Evolutionary conservation across 2,797 vertebrate species (phyloP), one percentile per base, ranked within the genome.

Genomic region (Myiotriccus ornatus): DNA sequence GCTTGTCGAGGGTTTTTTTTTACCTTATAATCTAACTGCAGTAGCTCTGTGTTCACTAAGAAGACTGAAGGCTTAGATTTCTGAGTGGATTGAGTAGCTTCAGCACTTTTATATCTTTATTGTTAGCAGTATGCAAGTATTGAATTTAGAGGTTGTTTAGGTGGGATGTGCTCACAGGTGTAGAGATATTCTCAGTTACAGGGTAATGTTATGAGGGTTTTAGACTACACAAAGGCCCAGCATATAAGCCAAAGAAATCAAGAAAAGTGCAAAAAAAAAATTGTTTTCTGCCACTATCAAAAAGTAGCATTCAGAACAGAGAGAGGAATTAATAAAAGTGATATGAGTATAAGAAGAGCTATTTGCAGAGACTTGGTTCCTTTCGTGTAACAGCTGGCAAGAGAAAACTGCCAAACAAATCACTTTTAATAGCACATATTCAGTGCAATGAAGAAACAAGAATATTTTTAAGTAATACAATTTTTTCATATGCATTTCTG

Each of bases 401-500:
- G 80, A 71, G 52, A 92, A 85, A 89, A 41, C 55, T 74, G 52
- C 44, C 64, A 81, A 90, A 87, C 41, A 78, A 83, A 85, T 89
- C 10, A 49, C 79, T 88, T 93, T 62, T 87, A 68, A 39, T 68
- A 63, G 82, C 35, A 90, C 24, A 70, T 79, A 71, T 18, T 89
- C 44, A 69, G 46, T 59, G 69, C 20, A 85, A 39, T 35, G 41
- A 81, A 85, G 62, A 89, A 93, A 68, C 65, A 76, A 86, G 44
- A 64, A 49, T 53, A 57, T 50, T 82, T 90, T 95, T n/a, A 77
- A 87, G 64, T 95, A 91, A 91, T 84, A 22, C 49, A 82, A 83
- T 28, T 83, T 75, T 73, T 93, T 94, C 57, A 87, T 94, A 96
- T 89, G 15, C 63, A 55, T 94, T 96, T 91, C 86, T 89, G 77